Evolutionary conservation across 2,797 vertebrate genomes (phyloP), one percentile per base, ranked within the genome.

Genomic region (Acanthurus tractus): DNA sequence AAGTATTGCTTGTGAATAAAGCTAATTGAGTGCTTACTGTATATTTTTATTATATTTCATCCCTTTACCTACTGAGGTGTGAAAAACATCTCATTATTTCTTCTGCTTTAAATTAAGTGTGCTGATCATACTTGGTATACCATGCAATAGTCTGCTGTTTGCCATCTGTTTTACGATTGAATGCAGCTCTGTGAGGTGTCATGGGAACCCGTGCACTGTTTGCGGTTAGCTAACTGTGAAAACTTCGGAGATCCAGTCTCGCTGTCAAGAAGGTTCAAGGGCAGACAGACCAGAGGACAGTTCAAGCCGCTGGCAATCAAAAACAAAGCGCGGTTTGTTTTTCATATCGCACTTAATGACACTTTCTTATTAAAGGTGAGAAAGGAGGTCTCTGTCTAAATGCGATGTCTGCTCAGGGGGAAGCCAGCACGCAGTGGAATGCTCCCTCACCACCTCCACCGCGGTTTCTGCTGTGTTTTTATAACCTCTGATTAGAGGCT

Each of bases 401-500:
- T 63, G 84, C 48, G 65, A 74, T 79, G 83, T 66, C 83, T 68
- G 85, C 90, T 91, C 88, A 63, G 84, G 88, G 85, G 88, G 79
- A 85, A 77, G 68, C 70, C 63, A 45, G 80, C 78, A 63, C 74
- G 46, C 50, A 14, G 80, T 78, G 69, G 81, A 78, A 65, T 63
- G 71, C 84, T 90, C 77, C 73, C 87, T 81, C 50, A 14, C 65
- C 36, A 64, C 70, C 83, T 83, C 74, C 69, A 12, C 80, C 2
- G 71, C 20, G 40, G 83, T 76, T 84, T 88, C 83, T 86, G 83
- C 86, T 82, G 82, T 92, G 92, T 93, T 92, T 92, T 92, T 90
- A 93, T 94, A 93, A 93, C 93, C 95, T 93, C 90, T 94, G 92
- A 94, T 95, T 95, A 94, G 89, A 92, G 80, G 80, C 87, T 88